Conservation (phyloP, 2,113 vertebrate genomes). For the Leptocoma aspasia region DNA sequence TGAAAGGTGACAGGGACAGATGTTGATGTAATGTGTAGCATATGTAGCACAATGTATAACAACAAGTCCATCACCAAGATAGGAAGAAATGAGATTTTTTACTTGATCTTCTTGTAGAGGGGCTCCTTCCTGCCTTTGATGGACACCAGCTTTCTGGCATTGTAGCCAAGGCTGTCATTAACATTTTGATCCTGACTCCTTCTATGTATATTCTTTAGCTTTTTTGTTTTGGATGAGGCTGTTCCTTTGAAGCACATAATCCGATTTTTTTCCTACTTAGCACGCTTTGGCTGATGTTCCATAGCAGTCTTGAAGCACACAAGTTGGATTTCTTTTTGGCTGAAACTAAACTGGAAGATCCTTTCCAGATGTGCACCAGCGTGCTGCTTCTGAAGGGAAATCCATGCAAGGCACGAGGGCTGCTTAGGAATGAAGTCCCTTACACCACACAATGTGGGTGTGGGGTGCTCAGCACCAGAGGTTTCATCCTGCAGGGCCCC, state of each 20-base stretch:
- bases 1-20: neutral
- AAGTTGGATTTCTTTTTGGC: neutral
- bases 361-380: neutral
- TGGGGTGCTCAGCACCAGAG: rapidly evolving
- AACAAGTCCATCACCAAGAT: neutral
- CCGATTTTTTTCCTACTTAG: neutral
- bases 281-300: neutral
- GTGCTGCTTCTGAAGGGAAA: neutral
- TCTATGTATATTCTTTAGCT: neutral
- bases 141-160: neutral
- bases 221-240: neutral
- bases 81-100: neutral
- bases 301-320: neutral
- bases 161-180: neutral
- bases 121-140: neutral
- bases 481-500: neutral
- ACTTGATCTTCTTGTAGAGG: neutral
- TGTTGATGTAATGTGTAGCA: neutral
- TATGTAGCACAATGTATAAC: neutral
- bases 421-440: neutral
- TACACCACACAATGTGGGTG: neutral
- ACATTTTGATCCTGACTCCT: neutral
- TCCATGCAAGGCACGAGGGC: neutral
- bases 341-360: neutral
- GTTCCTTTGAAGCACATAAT: neutral